Conservation (phyloP, 2,797 vertebrate species). For the Hypotaenidia philippensis region DNA sequence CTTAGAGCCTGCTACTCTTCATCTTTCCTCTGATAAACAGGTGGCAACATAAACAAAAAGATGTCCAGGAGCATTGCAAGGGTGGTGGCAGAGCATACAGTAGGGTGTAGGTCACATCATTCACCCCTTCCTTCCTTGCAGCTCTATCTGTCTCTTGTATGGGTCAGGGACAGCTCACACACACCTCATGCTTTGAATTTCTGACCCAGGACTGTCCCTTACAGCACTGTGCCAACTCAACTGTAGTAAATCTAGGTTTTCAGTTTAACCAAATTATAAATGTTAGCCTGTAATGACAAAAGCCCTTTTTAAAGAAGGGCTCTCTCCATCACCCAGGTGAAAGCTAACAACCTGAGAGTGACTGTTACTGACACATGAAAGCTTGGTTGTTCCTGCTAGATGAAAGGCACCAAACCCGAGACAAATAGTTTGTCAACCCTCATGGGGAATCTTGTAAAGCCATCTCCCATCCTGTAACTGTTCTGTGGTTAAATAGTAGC, state of each 20-base stretch:
- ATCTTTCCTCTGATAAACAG: neutral
- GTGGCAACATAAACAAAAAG: neutral
- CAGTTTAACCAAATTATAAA: neutral
- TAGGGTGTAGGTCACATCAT: neutral
- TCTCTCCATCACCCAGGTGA: neutral
- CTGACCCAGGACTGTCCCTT: neutral
- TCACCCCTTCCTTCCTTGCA: neutral
- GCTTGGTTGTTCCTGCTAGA: neutral
- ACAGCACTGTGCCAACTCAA: neutral
- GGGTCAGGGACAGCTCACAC: neutral
- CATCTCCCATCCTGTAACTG: slow-evolving; percentile 40
- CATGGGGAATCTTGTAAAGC: slow-evolving; percentile 33
- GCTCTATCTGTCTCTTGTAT: neutral
- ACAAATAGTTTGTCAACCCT: slow-evolving; percentile 34
- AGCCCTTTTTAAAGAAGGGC: neutral
- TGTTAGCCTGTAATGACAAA: neutral
- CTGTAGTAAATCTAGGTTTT: neutral
- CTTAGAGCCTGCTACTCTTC: neutral
- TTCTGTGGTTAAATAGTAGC: slow-evolving; percentile 70
- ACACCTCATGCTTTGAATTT: neutral
- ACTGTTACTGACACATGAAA: neutral
- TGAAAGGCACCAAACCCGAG: slow-evolving; percentile 39
- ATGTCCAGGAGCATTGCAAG: neutral
- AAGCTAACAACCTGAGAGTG: neutral
- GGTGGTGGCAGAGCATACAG: accelerated